Conservation (phyloP, 1,140 invertebrate genomes). For the Aricia agestis region DNA sequence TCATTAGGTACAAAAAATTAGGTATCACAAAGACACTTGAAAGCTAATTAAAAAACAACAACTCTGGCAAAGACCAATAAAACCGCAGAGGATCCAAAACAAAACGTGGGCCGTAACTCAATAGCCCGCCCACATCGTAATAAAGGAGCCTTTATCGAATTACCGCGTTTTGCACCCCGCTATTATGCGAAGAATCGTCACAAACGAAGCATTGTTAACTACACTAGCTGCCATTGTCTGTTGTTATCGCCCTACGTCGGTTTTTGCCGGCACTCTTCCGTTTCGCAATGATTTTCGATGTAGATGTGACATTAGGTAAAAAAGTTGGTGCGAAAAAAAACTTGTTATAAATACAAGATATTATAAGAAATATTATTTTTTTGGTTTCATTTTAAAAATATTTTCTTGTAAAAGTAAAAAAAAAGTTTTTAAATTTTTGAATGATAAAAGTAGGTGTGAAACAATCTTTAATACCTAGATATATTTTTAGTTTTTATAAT, state of each 20-base stretch:
- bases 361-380: no score
- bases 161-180: slow-evolving; percentile 63
- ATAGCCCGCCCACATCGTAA: slow-evolving; percentile 64
- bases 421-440: no score
- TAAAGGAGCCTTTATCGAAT: slow-evolving; percentile 68
- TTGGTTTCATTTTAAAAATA: no score
- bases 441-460: no score
- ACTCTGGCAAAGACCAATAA: slow-evolving; percentile 31
- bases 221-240: slow-evolving; percentile 71
- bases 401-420: no score
- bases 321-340: not conserved
- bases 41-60: slow-evolving; percentile 39
- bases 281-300: slow-evolving; percentile 43
- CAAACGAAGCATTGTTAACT: slow-evolving; percentile 71
- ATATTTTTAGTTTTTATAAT: no score
- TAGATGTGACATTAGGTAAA: slow-evolving; percentile 44
- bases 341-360: no score
- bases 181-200: slow-evolving; percentile 72
- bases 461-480: no score
- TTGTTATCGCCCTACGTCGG: slow-evolving; percentile 62
- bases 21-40: slow-evolving; percentile 9
- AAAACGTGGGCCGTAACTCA: slow-evolving; percentile 52
- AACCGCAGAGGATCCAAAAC: slow-evolving; percentile 41
- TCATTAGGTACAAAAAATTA: no score
- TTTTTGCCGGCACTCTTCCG: slow-evolving; percentile 69